These are phyloP conservation scores for Oreonectes daqikongensis DNA, from an alignment of 2,797 vertebrate species.

Conservation along the genomic window DNA sequence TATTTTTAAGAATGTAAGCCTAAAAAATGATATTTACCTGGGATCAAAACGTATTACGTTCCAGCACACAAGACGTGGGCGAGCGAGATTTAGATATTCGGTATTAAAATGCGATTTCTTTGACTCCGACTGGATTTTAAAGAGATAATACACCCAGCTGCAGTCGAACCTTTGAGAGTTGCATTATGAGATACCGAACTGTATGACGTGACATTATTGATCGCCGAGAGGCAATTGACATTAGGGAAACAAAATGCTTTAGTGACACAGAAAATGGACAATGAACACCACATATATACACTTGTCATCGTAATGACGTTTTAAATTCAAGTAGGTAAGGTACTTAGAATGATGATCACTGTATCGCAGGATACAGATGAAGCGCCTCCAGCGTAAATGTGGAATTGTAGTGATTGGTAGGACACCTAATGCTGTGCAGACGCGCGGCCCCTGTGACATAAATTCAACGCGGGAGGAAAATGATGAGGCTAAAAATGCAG, in stretches of 20 bases:
- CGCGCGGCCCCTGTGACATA: background rate
- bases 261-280: background rate
- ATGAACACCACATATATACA: background rate
- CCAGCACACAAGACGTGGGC: background rate
- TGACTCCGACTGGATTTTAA: background rate
- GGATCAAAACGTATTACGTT: background rate
- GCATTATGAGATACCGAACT: background rate
- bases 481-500: background rate
- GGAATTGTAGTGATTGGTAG: constrained; percentile 13
- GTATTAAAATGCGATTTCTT: background rate
- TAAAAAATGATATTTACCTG: background rate
- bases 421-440: background rate
- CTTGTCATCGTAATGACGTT: background rate
- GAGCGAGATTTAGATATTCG: background rate
- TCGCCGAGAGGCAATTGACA: background rate
- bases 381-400: background rate
- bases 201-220: background rate
- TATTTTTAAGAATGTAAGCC: too few species aligned
- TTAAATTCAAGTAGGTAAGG: constrained; percentile 1
- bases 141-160: background rate
- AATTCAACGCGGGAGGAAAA: background rate
- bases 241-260: background rate
- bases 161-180: background rate
- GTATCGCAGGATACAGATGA: background rate
- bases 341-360: constrained; percentile 1